Percentiles rank a stretch among this genome's conserved stretches.
These are phyloP conservation scores for Venustaconcha ellipsiformis DNA, from an alignment of 1,140 invertebrate species.

Conservation along the genomic window DNA sequence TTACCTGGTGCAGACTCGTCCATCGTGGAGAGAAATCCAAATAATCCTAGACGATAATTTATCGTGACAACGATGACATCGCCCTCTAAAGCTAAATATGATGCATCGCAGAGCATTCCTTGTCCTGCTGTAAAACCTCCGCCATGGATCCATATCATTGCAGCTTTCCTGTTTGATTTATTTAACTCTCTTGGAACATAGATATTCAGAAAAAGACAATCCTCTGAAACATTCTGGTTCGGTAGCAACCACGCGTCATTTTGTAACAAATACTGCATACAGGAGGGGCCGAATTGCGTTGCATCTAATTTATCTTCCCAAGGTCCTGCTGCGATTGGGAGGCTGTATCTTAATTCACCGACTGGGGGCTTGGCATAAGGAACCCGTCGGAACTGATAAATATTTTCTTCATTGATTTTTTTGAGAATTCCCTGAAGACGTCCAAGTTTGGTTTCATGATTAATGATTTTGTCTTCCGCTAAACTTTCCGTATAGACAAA, in stretches of 20 bases:
- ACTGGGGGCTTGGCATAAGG: constrained; percentile 28
- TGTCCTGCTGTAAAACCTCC: constrained; percentile 92
- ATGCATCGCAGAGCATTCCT: constrained; percentile 91
- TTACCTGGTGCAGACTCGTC: constrained; percentile 58
- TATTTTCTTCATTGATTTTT: background rate
- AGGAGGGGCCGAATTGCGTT: constrained; percentile 23
- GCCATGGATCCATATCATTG: constrained; percentile 96
- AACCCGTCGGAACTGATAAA: constrained; percentile 20
- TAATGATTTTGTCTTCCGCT: too few species aligned
- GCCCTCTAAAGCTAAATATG: constrained; percentile 76
- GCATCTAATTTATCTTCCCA: constrained; percentile 5
- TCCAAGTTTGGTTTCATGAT: too few species aligned
- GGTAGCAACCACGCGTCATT: constrained; percentile 18
- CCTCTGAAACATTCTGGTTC: constrained; percentile 74
- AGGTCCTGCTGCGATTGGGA: background rate
- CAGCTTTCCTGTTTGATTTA: constrained; percentile 69
- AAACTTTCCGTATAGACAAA: too few species aligned
- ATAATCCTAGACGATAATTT: constrained; percentile 82
- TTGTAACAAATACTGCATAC: constrained; percentile 19
- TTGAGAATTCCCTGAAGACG: too few species aligned
- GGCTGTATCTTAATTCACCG: constrained; percentile 10
- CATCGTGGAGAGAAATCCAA: constrained; percentile 81
- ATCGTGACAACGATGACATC: constrained; percentile 85
- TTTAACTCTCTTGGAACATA: constrained; percentile 75
- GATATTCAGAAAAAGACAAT: constrained; percentile 96